These are phyloP conservation scores for Altica lythri DNA, from an alignment of 2,888 invertebrate species.

Conservation along the genomic window DNA sequence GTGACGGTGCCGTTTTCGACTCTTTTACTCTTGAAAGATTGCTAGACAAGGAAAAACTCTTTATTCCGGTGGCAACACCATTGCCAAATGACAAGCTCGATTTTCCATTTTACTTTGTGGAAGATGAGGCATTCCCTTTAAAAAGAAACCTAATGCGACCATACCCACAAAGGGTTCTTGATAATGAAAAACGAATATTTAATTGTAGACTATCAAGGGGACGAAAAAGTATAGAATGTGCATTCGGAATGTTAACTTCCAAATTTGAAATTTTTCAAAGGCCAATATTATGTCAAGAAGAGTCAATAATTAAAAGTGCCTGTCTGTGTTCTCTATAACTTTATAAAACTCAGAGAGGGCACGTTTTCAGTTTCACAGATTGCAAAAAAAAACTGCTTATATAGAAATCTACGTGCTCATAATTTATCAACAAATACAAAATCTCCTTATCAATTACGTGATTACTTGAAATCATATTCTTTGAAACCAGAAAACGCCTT, in stretches of 20 bases:
- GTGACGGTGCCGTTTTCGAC: constrained; percentile 18
- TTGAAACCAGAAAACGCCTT: constrained; percentile 7
- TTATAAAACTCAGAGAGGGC: constrained; percentile 8
- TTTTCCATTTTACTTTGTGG: constrained; percentile 9
- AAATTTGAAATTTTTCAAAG: constrained; percentile 5
- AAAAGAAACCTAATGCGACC: constrained; percentile 11
- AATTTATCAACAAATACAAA: not conserved
- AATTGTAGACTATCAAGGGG: constrained; percentile 17
- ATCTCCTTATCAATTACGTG: constrained; percentile 1
- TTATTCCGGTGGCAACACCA: constrained; percentile 8
- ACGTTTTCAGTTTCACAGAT: constrained; percentile 10
- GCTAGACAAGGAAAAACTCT: constrained; percentile 8
- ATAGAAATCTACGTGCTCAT: not conserved
- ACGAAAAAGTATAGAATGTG: constrained; percentile 6
- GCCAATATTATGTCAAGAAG: constrained; percentile 1
- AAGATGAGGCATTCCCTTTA: constrained; percentile 11
- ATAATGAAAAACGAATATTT: constrained; percentile 15
- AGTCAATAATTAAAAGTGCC: constrained; percentile 7
- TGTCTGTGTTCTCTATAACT: constrained; percentile 9
- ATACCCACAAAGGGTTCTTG: constrained; percentile 13
- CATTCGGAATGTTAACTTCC: constrained; percentile 1
- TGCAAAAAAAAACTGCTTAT: not conserved
- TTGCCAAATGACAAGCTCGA: constrained; percentile 10
- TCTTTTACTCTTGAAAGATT: constrained; percentile 13
- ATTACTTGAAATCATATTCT: constrained; percentile 4